A percentile compares a stretch with the other conserved stretches of the same genome.
phyloP scores from a whole-genome alignment of 1,140 invertebrate species.

The Brachionus calyciflorus region DNA sequence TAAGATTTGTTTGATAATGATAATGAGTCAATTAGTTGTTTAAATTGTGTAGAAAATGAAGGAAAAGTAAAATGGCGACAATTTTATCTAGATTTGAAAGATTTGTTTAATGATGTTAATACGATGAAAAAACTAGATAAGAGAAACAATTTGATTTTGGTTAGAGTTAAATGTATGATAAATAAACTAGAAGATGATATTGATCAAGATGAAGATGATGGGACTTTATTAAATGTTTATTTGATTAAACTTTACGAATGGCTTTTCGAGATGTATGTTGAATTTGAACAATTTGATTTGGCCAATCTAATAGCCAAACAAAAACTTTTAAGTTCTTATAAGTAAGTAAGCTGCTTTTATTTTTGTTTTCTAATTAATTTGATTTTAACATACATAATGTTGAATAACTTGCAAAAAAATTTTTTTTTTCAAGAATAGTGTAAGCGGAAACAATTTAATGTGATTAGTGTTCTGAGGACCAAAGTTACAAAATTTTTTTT shows the following conservation, averaged over 20 bases:
- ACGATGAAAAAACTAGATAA: neutral
- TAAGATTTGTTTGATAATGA: constrained; percentile 22
- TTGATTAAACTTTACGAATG: neutral
- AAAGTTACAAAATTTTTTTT: too few species aligned
- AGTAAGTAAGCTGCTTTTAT: constrained; percentile 16
- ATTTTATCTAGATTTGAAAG: constrained; percentile 10
- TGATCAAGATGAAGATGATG: neutral
- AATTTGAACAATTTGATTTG: neutral
- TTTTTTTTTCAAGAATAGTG: too few species aligned
- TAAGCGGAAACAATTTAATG: too few species aligned
- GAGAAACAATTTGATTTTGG: neutral
- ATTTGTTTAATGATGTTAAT: constrained; percentile 35
- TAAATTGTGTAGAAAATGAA: constrained; percentile 18
- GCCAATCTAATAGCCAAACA: neutral
- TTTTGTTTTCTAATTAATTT: neutral
- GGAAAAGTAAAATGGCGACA: constrained; percentile 1
- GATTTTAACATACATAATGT: neutral
- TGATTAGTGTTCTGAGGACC: too few species aligned
- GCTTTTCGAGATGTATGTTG: neutral
- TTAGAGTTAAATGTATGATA: constrained; percentile 12
- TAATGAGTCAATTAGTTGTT: constrained; percentile 42
- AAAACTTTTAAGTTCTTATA: constrained; percentile 7
- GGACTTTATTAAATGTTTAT: neutral
- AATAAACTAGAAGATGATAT: neutral
- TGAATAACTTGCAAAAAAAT: neutral